Percentiles rank a stretch among this genome's conserved stretches.
These are phyloP conservation scores for Phortica okadai DNA, from an alignment of 2,888 invertebrate genomes.

Conservation along the genomic window DNA sequence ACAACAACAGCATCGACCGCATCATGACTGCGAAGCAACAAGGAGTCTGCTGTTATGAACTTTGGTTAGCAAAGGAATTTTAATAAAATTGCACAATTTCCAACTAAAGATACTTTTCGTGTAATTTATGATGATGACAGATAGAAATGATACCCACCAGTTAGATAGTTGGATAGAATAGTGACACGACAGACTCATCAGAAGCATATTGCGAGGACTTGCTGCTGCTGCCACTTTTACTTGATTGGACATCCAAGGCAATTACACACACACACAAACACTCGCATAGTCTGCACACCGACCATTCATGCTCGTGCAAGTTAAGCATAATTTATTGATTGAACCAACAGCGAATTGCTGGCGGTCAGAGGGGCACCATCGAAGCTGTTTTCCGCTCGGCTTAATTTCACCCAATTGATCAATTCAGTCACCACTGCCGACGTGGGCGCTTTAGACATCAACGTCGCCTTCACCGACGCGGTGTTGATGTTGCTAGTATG, in stretches of 20 bases:
- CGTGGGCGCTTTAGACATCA: background rate
- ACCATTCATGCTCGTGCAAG: conserved; percentile 1
- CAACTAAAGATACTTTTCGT: conserved; percentile 69
- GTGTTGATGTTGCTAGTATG: too few relatives aligned
- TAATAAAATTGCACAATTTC: conserved; percentile 69
- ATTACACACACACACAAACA: background rate
- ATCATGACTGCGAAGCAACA: background rate
- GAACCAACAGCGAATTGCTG: conserved; percentile 53
- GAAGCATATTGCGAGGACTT: background rate
- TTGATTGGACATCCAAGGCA: conserved; percentile 10
- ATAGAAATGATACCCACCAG: conserved; percentile 50
- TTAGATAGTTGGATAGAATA: background rate
- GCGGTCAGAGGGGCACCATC: conserved; percentile 48
- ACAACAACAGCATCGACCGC: conserved; percentile 19
- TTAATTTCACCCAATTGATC: conserved; percentile 69
- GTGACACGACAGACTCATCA: background rate
- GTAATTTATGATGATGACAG: conserved; percentile 68
- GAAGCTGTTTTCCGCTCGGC: conserved; percentile 26
- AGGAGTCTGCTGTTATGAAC: conserved; percentile 11
- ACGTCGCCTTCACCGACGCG: conserved; percentile 8
- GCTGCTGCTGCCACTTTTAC: background rate
- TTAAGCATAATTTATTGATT: conserved; percentile 58
- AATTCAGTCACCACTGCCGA: conserved; percentile 47
- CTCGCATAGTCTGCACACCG: background rate
- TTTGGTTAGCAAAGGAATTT: conserved; percentile 55